Evolutionary conservation across 1,140 invertebrate genomes (phyloP).

Genomic region (Lepidurus apus): DNA sequence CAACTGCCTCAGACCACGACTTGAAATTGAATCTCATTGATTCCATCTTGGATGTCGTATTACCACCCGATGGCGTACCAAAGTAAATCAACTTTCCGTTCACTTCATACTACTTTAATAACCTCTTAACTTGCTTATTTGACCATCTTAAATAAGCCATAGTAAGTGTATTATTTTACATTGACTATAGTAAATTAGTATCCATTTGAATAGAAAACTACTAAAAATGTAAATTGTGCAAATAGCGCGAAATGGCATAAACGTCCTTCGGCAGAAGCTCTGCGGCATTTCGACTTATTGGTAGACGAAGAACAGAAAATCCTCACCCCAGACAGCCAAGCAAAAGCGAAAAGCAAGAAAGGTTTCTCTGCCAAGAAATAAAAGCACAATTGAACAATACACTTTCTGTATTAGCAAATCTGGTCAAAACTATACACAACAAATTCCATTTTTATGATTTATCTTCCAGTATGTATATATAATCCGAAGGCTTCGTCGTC

Average conservation of each 20-base stretch:
- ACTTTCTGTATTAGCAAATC: not conserved
- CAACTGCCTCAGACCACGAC: constrained; percentile 91
- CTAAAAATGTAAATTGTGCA: too few relatives aligned
- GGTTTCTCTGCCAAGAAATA: not conserved
- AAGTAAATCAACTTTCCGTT: constrained; percentile 57
- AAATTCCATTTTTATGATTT: not conserved
- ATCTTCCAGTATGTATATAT: too few relatives aligned
- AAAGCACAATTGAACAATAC: not conserved
- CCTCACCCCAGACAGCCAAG: constrained; percentile 14
- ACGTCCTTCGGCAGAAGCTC: constrained; percentile 32
- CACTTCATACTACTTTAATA: constrained; percentile 18
- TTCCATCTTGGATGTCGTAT: constrained; percentile 85
- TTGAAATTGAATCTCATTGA: constrained; percentile 94
- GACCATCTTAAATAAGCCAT: not conserved
- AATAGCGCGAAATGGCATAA: constrained; percentile 35
- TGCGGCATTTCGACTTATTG: constrained; percentile 32
- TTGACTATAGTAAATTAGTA: not conserved
- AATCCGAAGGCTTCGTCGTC: too few relatives aligned
- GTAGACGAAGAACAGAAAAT: constrained; percentile 32
- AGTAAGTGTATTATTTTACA: constrained; percentile 5
- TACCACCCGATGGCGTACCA: constrained; percentile 81
- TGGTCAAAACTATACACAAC: not conserved
- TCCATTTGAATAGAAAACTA: too few relatives aligned
- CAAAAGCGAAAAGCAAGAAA: constrained; percentile 34
- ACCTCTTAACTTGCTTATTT: not conserved